Percentiles rank a stretch among this genome's conserved stretches.
phyloP scores from a whole-genome alignment of 2,113 vertebrate species.

The Mirza zaza region DNA sequence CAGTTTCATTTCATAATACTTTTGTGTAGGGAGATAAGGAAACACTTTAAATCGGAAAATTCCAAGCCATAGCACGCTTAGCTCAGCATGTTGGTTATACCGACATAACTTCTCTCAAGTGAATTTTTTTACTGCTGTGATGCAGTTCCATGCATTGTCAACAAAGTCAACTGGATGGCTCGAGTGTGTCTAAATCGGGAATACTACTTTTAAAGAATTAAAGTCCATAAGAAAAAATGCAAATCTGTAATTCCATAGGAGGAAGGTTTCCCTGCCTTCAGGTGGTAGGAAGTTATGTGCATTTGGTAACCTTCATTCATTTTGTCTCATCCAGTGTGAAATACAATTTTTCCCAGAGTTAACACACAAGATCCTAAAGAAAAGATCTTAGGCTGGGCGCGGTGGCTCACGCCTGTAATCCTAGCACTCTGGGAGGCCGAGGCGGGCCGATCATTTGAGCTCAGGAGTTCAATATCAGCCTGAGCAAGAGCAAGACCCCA shows the following conservation, averaged over 20 bases:
- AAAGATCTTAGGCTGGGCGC: not conserved
- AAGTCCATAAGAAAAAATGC: not conserved
- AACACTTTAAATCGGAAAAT: not conserved
- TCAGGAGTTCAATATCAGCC: no score
- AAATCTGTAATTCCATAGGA: not conserved
- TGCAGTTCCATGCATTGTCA: not conserved
- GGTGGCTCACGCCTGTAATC: no score
- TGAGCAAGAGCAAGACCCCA: no score
- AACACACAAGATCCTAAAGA: constrained; percentile 14
- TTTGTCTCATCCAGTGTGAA: not conserved
- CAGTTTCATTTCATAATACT: not conserved
- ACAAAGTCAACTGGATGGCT: not conserved
- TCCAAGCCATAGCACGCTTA: not conserved
- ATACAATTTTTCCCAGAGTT: not conserved
- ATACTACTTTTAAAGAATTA: not conserved
- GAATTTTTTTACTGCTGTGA: not conserved
- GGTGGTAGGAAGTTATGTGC: not conserved
- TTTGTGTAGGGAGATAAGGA: constrained; percentile 9
- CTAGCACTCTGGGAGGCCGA: no score
- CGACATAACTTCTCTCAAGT: not conserved
- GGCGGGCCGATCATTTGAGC: no score
- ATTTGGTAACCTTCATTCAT: not conserved
- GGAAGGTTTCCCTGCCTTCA: not conserved
- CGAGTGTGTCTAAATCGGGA: not conserved
- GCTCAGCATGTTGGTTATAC: not conserved